These are phyloP conservation scores for Propithecus perrieri DNA, from an alignment of 2,797 vertebrate species.

Conservation along the genomic window DNA sequence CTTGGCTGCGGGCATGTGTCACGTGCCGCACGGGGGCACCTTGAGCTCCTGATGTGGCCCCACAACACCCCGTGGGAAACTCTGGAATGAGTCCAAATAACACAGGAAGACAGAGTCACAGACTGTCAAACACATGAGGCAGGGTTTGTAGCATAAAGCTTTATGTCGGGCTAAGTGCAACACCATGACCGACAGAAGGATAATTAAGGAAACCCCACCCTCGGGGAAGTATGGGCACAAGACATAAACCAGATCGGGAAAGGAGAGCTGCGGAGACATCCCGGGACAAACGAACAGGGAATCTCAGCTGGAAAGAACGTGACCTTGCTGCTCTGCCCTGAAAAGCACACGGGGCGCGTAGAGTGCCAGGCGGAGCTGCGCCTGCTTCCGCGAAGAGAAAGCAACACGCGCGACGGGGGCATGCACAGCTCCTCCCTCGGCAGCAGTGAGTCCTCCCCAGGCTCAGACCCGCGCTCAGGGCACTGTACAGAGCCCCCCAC, in stretches of 20 bases:
- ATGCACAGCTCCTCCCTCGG: background rate
- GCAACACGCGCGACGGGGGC: accelerated
- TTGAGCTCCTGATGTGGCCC: background rate
- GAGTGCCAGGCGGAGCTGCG: background rate
- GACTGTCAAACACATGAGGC: background rate
- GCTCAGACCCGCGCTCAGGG: background rate
- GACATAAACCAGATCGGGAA: background rate
- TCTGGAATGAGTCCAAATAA: background rate
- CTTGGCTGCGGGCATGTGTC: background rate
- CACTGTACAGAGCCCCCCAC: background rate
- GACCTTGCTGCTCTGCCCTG: background rate
- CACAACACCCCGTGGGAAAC: background rate
- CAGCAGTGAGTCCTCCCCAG: background rate
- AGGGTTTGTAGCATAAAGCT: slow-evolving; percentile 1
- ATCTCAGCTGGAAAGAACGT: background rate
- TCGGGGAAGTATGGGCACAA: background rate
- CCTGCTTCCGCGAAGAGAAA: background rate
- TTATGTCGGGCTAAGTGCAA: slow-evolving; percentile 9
- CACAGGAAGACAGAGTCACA: background rate
- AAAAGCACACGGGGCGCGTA: background rate
- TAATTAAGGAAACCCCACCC: background rate
- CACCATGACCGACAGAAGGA: background rate
- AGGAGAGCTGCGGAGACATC: background rate
- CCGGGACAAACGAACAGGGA: background rate
- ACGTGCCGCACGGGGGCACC: accelerated